Percentiles rank a stretch among this genome's conserved stretches.
These are phyloP conservation scores for Vulpes ferrilata DNA, from an alignment of 2,113 vertebrate genomes.

Conservation along the genomic window DNA sequence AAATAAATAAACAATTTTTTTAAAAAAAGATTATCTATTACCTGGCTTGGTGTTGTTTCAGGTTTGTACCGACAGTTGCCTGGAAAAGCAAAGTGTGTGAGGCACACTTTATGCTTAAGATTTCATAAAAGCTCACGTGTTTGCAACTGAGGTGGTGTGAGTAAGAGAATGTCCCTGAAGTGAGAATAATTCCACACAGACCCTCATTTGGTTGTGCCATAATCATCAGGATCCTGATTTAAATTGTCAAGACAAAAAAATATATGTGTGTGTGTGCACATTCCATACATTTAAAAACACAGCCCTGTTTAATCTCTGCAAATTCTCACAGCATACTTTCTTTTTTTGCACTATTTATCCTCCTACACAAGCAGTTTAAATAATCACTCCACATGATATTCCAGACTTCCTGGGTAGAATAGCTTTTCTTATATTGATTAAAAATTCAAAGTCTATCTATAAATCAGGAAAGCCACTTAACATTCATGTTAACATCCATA, in stretches of 20 bases:
- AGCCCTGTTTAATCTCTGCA: background rate
- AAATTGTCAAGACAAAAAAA: background rate
- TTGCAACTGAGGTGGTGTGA: background rate
- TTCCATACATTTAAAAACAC: background rate
- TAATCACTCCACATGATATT: constrained; percentile 5
- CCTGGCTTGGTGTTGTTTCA: background rate
- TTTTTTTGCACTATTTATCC: constrained; percentile 20
- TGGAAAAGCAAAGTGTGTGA: background rate
- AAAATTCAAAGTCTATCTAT: constrained; percentile 37
- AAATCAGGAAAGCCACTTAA: constrained; percentile 41
- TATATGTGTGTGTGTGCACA: background rate
- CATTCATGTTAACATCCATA: constrained; percentile 52
- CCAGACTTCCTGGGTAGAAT: constrained; percentile 44
- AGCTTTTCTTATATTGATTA: constrained; percentile 55
- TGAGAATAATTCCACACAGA: background rate
- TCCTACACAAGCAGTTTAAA: constrained; percentile 11
- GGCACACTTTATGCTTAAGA: background rate
- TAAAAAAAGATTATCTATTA: background rate
- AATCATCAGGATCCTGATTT: background rate
- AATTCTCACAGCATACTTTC: constrained; percentile 23
- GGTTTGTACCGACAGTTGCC: background rate
- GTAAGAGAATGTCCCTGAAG: background rate
- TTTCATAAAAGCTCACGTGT: background rate
- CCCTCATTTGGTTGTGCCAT: background rate
- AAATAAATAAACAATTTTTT: background rate